These are phyloP conservation scores for Argopecten irradians DNA, from an alignment of 1,140 invertebrate species.

Conservation along the genomic window DNA sequence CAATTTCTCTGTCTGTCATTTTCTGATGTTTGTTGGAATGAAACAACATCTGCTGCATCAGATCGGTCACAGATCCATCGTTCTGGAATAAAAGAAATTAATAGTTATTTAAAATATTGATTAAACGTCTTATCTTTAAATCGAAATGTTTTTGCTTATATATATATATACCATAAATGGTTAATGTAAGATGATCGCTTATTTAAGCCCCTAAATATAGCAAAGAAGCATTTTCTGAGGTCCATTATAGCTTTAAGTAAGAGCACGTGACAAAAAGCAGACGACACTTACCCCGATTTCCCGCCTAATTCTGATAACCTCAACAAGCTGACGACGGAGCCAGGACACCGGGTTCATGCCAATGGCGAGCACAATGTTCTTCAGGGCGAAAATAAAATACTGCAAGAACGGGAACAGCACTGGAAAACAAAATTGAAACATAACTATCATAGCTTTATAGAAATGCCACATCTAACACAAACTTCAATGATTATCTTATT, in stretches of 20 bases:
- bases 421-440: constrained; percentile 50
- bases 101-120: neutral
- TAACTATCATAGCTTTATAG: neutral
- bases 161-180: neutral
- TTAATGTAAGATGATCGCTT: neutral
- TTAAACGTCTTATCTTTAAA: neutral
- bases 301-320: constrained; percentile 61
- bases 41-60: constrained; percentile 72
- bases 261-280: neutral
- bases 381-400: constrained; percentile 67
- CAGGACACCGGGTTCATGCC: constrained; percentile 70
- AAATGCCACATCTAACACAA: neutral
- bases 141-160: neutral
- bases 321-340: constrained; percentile 60
- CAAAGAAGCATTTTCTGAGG: neutral
- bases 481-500: neutral
- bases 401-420: constrained; percentile 67
- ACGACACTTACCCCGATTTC: constrained; percentile 62
- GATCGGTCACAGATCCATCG: constrained; percentile 58
- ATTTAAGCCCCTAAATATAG: neutral
- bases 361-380: constrained; percentile 68
- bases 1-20: constrained; percentile 70
- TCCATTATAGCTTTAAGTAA: neutral
- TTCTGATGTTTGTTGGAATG: constrained; percentile 50
- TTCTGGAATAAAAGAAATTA: constrained; percentile 54